Base-by-base conservation (phyloP, 2,888 invertebrate genomes). In the Drosophila tripunctata region DNA sequence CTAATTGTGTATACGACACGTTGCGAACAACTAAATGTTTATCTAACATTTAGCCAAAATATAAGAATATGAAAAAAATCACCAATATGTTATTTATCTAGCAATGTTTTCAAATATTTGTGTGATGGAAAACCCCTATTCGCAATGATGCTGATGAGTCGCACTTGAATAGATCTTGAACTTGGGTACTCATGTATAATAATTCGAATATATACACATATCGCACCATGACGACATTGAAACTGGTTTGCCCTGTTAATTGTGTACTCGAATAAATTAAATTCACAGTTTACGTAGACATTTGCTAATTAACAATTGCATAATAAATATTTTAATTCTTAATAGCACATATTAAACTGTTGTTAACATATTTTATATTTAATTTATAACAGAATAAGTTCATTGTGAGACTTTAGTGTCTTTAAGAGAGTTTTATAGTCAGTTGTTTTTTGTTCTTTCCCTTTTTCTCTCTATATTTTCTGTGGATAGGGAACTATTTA, bases 211-310 rank as follows among this genome's bases (percentile, higher is more conserved):
- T 7, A 30, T n/a, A n/a, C n/a, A n/a, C n/a, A n/a, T 44, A 15
- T 57, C 60, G 63, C n/a, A 30, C 43, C 47, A 61, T 85, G 75
- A 85, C 81, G 79, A 66, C 61, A 58, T 77, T 55, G 27, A 21
- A 84, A 81, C 79, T 40, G 72, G 75, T 79, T 69, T 69, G 2
- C 8, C 17, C 41, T 31, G 15, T 12, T 60, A 6, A 33, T 41
- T 21, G 8, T 41, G 44, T 55, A 63, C 52, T 58, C 30, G 36
- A 48, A 33, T 15, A n/a, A 24, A 19, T 30, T 50, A 17, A 41
- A 40, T 60, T 35, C 33, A 21, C 27, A 12, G 44, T 45, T 47
- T 27, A 31, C 15, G 33, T 60, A 48, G 64, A 14, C 30, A 35
- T 36, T 56, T 58, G 44, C 15, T 55, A 63, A 72, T 71, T 79